Base-by-base conservation (phyloP, 1,140 invertebrate genomes). In the Telenomus remus region DNA sequence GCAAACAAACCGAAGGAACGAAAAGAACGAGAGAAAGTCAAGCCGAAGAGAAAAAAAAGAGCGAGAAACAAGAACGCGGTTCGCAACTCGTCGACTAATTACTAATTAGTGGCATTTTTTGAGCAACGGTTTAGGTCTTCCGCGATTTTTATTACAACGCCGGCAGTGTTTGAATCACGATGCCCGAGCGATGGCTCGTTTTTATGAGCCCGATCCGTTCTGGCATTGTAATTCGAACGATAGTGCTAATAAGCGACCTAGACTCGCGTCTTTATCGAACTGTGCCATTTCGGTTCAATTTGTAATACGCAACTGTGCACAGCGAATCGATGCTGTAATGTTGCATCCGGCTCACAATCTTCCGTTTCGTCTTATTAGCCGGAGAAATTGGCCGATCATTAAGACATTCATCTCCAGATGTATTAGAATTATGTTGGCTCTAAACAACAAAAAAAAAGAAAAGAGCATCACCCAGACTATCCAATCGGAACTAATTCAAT, bases 381-480 rank as follows among this genome's bases (percentile, higher is more conserved):
- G 54, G 44, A 76, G 65, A 76, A 76, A 70, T 76, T 76, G 65
- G 59, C 33, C 49, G 60, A 44, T 65, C 72, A 70, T 69, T 76
- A 76, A 48, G 37, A 34, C 65, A 55, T 46, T 16, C 60, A 55
- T 44, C 8, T 65, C 11, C 16, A 39, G 42, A 49, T 61, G 60
- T 69, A 55, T 69, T 47, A 15, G 44, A 69, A 64, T 69, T 69
- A 64, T 57, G 16, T 34, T 53, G 14, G 7, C 42, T 10, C 37
- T 9, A 4, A 4, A n/a, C 1, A 39, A n/a, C 34, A 10, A 35
- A 5, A 35, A 9, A 39, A n/a, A 39, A 39, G 9, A 39, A 39
- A 39, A 39, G 37, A 3, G 19, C 19, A 27, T 64, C 49, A 27
- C 19, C 10, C 43, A 54, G 37, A 63, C 11, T 33, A 50, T 19